Evolutionary conservation across 2,797 vertebrate genomes (phyloP).

Genomic region (Notamacropus eugenii): DNA sequence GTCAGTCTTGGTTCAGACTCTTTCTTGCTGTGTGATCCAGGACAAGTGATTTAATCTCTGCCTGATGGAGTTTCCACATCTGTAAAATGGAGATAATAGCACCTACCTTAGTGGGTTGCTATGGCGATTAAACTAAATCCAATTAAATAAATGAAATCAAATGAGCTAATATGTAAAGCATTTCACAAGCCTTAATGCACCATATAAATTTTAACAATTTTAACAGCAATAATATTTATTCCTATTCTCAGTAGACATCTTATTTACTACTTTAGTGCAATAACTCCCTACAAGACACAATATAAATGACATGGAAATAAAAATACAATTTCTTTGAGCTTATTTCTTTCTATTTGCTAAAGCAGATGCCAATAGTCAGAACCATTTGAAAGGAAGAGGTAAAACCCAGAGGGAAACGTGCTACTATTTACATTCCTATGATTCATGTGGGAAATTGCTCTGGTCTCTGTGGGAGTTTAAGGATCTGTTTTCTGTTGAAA

Average conservation of each 20-base stretch:
- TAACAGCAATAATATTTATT: neutral
- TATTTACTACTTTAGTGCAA: neutral
- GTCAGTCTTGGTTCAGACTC: neutral
- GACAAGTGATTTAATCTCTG: neutral
- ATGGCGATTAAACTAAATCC: no score
- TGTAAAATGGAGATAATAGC: neutral
- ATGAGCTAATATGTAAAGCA: neutral
- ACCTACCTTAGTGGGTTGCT: neutral
- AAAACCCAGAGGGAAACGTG: constrained; percentile 37
- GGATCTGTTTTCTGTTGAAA: constrained; percentile 29
- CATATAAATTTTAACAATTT: no score
- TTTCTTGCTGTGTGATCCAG: neutral
- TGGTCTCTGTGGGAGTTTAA: neutral
- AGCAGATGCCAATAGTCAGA: constrained; percentile 15
- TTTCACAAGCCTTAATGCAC: neutral
- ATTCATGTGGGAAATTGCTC: constrained; percentile 47
- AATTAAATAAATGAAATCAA: no score
- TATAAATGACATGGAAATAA: constrained; percentile 45
- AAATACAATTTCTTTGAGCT: constrained; percentile 35
- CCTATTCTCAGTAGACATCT: neutral
- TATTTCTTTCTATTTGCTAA: constrained; percentile 56
- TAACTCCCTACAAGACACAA: constrained; percentile 35
- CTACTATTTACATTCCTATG: constrained; percentile 41
- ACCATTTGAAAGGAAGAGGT: constrained; percentile 26
- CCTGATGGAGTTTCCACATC: neutral